A percentile compares a stretch with the other conserved stretches of the same genome.
These are phyloP conservation scores for Marmota monax DNA, from an alignment of 2,113 vertebrate species.

Conservation along the genomic window DNA sequence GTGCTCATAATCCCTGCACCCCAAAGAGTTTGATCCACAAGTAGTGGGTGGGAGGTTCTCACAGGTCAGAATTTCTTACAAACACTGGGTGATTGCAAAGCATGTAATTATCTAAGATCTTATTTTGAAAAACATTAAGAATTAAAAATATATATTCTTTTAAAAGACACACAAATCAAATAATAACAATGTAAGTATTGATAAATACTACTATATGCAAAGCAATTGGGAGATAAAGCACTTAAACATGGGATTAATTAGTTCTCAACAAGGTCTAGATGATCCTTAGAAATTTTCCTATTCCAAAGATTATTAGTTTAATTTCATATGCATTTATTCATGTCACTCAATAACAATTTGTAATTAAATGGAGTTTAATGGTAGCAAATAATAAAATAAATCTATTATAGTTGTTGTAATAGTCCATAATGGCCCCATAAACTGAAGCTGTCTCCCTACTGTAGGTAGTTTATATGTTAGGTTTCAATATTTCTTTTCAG, in stretches of 20 bases:
- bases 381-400: constrained; percentile 25
- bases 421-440: neutral
- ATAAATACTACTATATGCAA: constrained; percentile 22
- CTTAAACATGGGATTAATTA: neutral
- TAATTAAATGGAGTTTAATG: constrained; percentile 8
- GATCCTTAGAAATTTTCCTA: neutral
- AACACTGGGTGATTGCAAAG: neutral
- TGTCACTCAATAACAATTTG: neutral
- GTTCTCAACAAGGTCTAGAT: neutral
- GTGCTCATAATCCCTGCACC: neutral
- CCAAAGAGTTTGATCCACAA: neutral
- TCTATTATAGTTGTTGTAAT: neutral
- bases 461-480: neutral
- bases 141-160: neutral
- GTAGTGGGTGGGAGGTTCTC: neutral
- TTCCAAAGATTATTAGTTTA: constrained; percentile 45
- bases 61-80: neutral
- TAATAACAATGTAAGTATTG: neutral
- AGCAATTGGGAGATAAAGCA: neutral
- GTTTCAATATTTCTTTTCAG: constrained; percentile 10
- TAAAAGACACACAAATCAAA: constrained; percentile 19
- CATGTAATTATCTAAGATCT: neutral
- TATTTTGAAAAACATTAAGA: constrained; percentile 32
- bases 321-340: neutral
- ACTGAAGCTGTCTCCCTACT: neutral